These are phyloP conservation scores for Conistra vaccinii DNA, from an alignment of 2,888 invertebrate species.

Conservation along the genomic window DNA sequence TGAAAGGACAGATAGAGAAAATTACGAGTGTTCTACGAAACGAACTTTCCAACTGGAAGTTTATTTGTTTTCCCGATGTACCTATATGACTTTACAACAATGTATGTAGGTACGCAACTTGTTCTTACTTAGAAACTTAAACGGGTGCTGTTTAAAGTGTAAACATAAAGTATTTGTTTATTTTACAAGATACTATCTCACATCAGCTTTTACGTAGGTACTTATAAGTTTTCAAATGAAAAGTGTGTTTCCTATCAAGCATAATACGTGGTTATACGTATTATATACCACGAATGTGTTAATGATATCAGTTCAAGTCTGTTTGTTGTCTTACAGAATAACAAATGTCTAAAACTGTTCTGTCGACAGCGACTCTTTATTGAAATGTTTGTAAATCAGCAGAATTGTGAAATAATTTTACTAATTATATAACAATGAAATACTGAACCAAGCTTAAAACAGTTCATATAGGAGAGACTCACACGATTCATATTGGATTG, in stretches of 20 bases:
- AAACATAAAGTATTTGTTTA: slow-evolving; percentile 36
- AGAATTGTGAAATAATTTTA: background rate
- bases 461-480: background rate
- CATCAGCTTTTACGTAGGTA: background rate
- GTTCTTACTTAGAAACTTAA: slow-evolving; percentile 43
- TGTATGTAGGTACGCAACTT: slow-evolving; percentile 41
- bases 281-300: background rate
- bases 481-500: background rate
- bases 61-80: slow-evolving; percentile 68
- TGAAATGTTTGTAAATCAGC: background rate
- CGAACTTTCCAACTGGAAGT: slow-evolving; percentile 67
- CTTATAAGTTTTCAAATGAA: background rate
- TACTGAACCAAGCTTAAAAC: no score
- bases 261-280: background rate
- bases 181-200: background rate
- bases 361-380: background rate
- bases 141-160: slow-evolving; percentile 35
- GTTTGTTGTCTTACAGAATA: background rate
- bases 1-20: slow-evolving; percentile 65
- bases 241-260: background rate
- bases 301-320: background rate
- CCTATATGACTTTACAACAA: slow-evolving; percentile 49
- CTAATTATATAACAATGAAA: no score
- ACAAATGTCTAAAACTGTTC: background rate
- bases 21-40: slow-evolving; percentile 64